Evolutionary conservation across 2,888 invertebrate species (phyloP).

Genomic region (Perizoma flavofasciatum): DNA sequence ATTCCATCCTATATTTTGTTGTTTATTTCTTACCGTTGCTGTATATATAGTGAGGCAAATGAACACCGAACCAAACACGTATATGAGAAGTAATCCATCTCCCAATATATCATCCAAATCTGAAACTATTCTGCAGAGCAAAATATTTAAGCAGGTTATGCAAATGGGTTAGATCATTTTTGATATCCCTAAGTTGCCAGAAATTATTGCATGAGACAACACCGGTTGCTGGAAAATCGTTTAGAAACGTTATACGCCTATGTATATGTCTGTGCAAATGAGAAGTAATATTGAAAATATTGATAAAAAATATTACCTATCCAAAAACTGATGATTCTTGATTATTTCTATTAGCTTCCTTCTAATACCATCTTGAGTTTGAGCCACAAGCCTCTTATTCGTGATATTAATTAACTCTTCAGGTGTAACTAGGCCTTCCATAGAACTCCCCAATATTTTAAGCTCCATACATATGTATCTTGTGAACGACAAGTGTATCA

Average conservation of each 20-base stretch:
- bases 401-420: constrained; percentile 51
- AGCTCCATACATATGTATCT: constrained; percentile 69
- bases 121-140: constrained; percentile 58
- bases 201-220: too few species aligned
- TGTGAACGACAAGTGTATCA: constrained; percentile 59
- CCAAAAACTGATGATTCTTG: constrained; percentile 55
- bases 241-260: too few species aligned
- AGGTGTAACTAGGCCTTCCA: constrained; percentile 51
- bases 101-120: constrained; percentile 61
- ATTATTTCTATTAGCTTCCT: constrained; percentile 60
- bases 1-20: too few species aligned
- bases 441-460: constrained; percentile 56
- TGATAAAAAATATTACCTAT: constrained; percentile 50
- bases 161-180: not conserved
- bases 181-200: too few species aligned
- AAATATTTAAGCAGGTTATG: not conserved
- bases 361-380: constrained; percentile 47
- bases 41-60: constrained; percentile 73
- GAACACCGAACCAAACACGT: constrained; percentile 66
- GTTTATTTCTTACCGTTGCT: constrained; percentile 56
- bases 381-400: constrained; percentile 28
- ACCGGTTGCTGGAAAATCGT: too few species aligned
- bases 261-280: too few species aligned
- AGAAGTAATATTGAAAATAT: too few species aligned
- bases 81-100: constrained; percentile 64